Conservation (phyloP, 2,888 invertebrate species). For the Eristalinus aeneus region DNA sequence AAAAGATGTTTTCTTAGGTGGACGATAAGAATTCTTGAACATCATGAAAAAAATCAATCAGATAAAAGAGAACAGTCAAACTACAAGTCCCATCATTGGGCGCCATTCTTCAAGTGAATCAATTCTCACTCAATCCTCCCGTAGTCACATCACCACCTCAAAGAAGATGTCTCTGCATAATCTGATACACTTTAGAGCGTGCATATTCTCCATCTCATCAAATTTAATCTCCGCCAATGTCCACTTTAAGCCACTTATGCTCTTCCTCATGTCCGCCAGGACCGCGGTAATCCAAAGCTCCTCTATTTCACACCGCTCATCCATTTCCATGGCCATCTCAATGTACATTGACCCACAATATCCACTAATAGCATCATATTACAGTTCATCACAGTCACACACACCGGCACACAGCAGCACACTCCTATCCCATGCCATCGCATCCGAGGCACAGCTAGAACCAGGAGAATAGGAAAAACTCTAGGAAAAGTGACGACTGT, state of each 20-base stretch:
- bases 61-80: background rate
- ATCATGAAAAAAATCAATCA: background rate
- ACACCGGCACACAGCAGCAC: slow-evolving; percentile 13
- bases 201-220: background rate
- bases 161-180: background rate
- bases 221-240: background rate
- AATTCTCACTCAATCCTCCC: background rate
- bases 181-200: background rate
- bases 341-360: slow-evolving; percentile 65
- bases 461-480: slow-evolving; percentile 38
- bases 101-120: background rate
- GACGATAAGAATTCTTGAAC: no score
- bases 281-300: background rate
- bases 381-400: slow-evolving; percentile 39
- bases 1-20: no score
- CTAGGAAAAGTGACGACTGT: slow-evolving; percentile 66
- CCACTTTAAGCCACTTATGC: background rate
- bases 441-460: background rate
- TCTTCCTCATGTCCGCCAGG: background rate
- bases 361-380: slow-evolving; percentile 51
- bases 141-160: background rate
- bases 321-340: slow-evolving; percentile 35
- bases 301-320: slow-evolving; percentile 6
- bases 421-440: background rate
- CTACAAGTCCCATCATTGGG: background rate